phyloP scores from a whole-genome alignment of 2,888 invertebrate genomes.

The Drosophila diplacantha region DNA sequence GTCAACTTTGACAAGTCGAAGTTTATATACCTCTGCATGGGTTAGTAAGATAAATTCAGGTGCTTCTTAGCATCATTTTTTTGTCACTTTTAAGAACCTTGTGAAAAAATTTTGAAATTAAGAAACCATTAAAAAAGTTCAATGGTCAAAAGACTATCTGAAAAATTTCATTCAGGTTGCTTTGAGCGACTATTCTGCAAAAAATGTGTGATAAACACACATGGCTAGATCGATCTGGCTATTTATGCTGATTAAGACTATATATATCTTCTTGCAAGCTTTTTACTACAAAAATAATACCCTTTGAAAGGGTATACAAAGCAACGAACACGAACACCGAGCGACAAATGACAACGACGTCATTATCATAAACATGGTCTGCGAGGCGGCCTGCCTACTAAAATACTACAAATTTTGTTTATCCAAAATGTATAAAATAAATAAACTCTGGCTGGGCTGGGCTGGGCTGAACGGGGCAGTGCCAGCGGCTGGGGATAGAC shows the following conservation, averaged over 20 bases:
- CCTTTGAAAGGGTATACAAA: neutral
- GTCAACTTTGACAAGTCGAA: neutral
- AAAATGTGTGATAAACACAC: neutral
- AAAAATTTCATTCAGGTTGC: neutral
- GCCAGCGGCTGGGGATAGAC: conserved; percentile 26
- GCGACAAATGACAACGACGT: conserved; percentile 54
- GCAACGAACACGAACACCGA: conserved; percentile 8
- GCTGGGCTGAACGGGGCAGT: conserved; percentile 5
- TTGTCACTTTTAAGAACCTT: neutral
- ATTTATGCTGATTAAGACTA: neutral
- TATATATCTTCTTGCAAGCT: neutral
- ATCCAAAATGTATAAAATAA: conserved; percentile 54
- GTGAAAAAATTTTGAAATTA: neutral
- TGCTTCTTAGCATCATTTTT: no score
- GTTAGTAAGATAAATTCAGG: no score
- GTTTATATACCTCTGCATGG: neutral
- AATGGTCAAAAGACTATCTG: neutral
- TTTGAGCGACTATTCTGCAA: neutral
- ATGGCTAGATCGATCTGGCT: neutral
- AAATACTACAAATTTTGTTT: conserved; percentile 51
- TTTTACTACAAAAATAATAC: neutral
- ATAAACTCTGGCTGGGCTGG: conserved; percentile 40
- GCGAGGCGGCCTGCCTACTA: conserved; percentile 21
- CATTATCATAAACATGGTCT: conserved; percentile 58
- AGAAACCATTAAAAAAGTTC: neutral